A percentile compares a stretch with the other conserved stretches of the same genome.
Conservation (phyloP, 2,797 vertebrate species). For the Syndactyla subalaris region DNA sequence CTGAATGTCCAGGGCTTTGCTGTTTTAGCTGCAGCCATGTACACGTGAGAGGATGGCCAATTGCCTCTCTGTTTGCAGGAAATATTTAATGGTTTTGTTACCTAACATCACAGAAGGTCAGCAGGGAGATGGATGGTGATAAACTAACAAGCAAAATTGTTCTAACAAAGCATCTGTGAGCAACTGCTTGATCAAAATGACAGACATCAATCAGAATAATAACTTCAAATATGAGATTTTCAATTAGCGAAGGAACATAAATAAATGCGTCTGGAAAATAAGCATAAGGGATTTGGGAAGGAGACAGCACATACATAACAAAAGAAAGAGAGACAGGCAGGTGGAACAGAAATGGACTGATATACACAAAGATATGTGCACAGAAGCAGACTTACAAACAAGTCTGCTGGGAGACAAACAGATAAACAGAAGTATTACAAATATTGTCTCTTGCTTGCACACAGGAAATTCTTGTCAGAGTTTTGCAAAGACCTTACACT, state of each 20-base stretch:
- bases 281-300: constrained; percentile 76
- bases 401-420: constrained; percentile 43
- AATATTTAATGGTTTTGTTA: constrained; percentile 35
- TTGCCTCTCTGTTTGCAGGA: neutral
- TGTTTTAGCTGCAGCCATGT: neutral
- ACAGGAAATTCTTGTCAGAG: constrained; percentile 8
- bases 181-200: constrained; percentile 82
- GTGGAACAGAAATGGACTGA: constrained; percentile 37
- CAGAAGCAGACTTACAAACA: constrained; percentile 45
- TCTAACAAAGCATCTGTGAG: constrained; percentile 80
- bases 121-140: constrained; percentile 71
- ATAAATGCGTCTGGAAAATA: constrained; percentile 79
- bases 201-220: constrained; percentile 84
- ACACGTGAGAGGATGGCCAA: neutral
- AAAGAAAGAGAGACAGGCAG: constrained; percentile 33
- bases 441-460: constrained; percentile 26
- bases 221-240: constrained; percentile 83
- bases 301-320: constrained; percentile 76
- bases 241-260: constrained; percentile 83
- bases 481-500: neutral
- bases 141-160: constrained; percentile 77
- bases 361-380: constrained; percentile 53
- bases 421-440: constrained; percentile 59
- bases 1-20: neutral
- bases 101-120: constrained; percentile 73